phyloP scores from a whole-genome alignment of 2,797 vertebrate genomes.

The Hydrolagus colliei region DNA sequence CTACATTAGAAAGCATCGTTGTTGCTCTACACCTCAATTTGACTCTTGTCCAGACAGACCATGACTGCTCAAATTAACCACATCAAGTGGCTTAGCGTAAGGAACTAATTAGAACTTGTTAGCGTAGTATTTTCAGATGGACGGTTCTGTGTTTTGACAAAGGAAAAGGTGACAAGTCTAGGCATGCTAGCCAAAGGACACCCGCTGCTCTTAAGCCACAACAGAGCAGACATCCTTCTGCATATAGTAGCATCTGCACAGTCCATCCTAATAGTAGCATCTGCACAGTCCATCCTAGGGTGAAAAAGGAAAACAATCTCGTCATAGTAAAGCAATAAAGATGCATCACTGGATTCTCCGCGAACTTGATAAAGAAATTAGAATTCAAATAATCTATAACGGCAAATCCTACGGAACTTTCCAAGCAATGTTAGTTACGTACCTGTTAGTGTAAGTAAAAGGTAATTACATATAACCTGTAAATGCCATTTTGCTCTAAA shows the following conservation, averaged over 20 bases:
- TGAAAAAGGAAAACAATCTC: too few relatives aligned
- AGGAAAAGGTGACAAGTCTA: not conserved
- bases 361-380: too few relatives aligned
- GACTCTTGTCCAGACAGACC: not conserved
- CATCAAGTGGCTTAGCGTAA: not conserved
- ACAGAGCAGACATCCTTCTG: not conserved
- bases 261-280: not conserved
- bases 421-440: too few relatives aligned
- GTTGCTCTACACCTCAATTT: conserved; percentile 4
- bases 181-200: not conserved
- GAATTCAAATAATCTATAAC: too few relatives aligned
- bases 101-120: not conserved
- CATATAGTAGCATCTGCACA: not conserved
- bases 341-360: too few relatives aligned
- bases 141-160: not conserved
- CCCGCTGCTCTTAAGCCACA: not conserved
- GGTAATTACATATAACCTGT: too few relatives aligned
- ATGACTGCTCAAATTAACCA: conserved; percentile 1
- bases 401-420: too few relatives aligned
- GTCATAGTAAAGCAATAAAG: too few relatives aligned
- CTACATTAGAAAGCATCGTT: not conserved
- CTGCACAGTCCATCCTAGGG: not conserved
- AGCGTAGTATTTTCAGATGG: conserved; percentile 18
- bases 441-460: too few relatives aligned
- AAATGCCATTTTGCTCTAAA: too few relatives aligned